Base-by-base conservation (phyloP, 1,140 invertebrate genomes). In the Tetragonula clypearis region DNA sequence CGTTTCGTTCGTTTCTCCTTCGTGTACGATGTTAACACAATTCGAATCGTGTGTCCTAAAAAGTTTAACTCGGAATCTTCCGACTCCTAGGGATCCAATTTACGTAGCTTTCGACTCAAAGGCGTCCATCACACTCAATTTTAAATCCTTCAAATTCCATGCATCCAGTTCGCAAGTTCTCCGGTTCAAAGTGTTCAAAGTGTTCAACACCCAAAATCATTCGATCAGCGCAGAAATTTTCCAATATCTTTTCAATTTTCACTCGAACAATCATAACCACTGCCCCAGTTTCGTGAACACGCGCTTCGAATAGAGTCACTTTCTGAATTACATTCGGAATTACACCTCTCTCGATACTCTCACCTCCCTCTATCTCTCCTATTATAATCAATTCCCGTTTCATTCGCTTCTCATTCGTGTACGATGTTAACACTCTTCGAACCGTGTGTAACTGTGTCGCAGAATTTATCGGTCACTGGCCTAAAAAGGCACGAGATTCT, bases 321-420 rank as follows among this genome's bases (percentile, higher is more conserved):
- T 30, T 30, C 55, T 58, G 35, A 55, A 87, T 87, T n/a, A n/a
- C n/a, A n/a, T n/a, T n/a, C 80, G 60, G 53, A 75, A 85, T 81
- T 85, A 81, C 62, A 75, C 23, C 60, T 74, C 55, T 19, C 19
- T 66, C 77, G 75, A 82, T 82, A 3, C 49, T 60, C 56, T 60
- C 21, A 6, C 35, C 6, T 30, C 21, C 14, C 12, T 15, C 66
- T 35, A 5, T 14, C 41, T 35, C 30, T 21, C 30, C 15, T 5
- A 12, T 14, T 0, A 21, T n/a, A 62, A 62, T 12, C 60, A 83
- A 78, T 78, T 78, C 49, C n/a, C 55, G 5, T 53, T 35, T n/a
- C 71, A 26, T 41, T 82, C 15, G 58, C 35, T 55, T 53, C 14
- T 35, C 21, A 8, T 14, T 78, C 74, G 74, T 71, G 65, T 30